Evolutionary conservation across 2,888 invertebrate species (phyloP), one percentile per base, ranked within the genome.

Genomic region (Myopa testacea): DNA sequence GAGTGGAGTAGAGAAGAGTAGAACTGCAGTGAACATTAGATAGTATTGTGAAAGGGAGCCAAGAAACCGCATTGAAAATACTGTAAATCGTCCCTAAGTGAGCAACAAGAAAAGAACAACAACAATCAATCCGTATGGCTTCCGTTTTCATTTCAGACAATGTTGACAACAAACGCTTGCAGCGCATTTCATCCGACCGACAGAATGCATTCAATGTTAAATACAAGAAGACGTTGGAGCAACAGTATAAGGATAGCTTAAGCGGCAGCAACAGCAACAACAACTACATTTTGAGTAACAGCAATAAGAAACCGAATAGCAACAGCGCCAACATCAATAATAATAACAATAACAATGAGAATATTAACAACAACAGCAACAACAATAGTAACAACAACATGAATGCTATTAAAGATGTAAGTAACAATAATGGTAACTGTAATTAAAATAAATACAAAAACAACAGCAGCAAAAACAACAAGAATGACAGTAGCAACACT

Each of bases 201-300:
- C 89, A 92, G 84, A 91, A 90, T 84, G 90, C 84, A 79, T 92
- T 92, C 85, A 91, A 92, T 90, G 91, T 90, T 85, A 93, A 93
- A 87, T 93, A 93, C 87, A 92, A 93, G 87, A 91, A 92, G 80
- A 92, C 92, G 34, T 88, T 92, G 81, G 91, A 92, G 83, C 92
- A 91, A 82, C 91, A 91, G 82, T 89, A 90, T 37, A 82, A 82
- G 73, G 82, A 80, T 65, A 79, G 76, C 79, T 81, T 76, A 81
- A 81, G 38, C 82, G 79, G 63, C 77, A 79, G 65, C 80, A 81
- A n/a, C 79, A 87, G 84, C 81, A 87, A 82, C 84, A 87, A 87
- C 83, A 86, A 85, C 81, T 86, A 87, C 80, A 88, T 86, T 80
- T 87, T 86, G 82, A 85, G 84, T 81, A 85, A 84, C 82, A 84